Percentiles rank a stretch among this genome's conserved stretches.
phyloP scores from a whole-genome alignment of 2,888 invertebrate species.

The Lasioglossum zephyrum region DNA sequence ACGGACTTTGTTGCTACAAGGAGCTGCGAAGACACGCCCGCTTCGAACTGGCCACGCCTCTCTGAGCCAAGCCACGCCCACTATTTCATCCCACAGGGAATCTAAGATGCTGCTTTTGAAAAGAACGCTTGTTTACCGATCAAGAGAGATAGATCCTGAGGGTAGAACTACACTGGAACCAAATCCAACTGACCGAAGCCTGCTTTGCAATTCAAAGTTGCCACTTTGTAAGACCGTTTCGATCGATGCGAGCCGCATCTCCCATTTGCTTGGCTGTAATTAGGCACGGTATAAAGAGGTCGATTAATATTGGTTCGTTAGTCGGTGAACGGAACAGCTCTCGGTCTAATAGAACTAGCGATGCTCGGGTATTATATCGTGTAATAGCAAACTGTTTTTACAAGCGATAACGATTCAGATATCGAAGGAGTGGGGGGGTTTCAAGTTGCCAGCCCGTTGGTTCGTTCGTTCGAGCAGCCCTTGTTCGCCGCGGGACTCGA shows the following conservation, averaged over 20 bases:
- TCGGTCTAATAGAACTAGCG: constrained; percentile 3
- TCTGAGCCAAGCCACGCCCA: background rate
- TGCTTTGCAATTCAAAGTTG: constrained; percentile 8
- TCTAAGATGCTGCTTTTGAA: background rate
- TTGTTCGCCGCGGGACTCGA: constrained; percentile 17
- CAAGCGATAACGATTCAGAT: constrained; percentile 2
- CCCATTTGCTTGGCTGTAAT: constrained; percentile 20
- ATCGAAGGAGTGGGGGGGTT: background rate
- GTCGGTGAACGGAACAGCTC: background rate
- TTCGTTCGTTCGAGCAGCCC: constrained; percentile 7
- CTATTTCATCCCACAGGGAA: background rate
- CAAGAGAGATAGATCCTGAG: background rate
- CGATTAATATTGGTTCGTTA: constrained; percentile 57
- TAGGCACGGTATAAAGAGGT: constrained; percentile 21
- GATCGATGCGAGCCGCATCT: constrained; percentile 28
- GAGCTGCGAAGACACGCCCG: background rate
- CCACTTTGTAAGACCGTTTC: constrained; percentile 44
- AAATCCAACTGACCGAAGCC: background rate
- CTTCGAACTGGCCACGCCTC: background rate
- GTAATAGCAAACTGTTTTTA: constrained; percentile 28
- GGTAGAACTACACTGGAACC: background rate
- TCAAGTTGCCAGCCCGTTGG: background rate
- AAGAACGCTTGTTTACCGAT: background rate
- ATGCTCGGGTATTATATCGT: too few species aligned
- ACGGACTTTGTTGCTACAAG: background rate